Base-by-base conservation (phyloP, 2,888 invertebrate species). In the Apocheima hispidaria region DNA sequence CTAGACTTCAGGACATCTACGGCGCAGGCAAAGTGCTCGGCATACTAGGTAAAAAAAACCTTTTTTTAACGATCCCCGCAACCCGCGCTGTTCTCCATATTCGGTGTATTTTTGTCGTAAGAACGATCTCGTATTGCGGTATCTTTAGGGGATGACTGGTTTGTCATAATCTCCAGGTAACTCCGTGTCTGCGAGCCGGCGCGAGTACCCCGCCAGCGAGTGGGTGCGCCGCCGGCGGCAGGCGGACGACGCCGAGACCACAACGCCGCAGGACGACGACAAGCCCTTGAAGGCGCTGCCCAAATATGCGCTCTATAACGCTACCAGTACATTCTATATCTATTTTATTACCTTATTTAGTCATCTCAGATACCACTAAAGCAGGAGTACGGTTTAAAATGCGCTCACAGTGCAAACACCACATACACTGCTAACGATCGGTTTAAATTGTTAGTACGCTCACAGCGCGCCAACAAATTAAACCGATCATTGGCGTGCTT, bases 1-100 rank as follows among this genome's bases (percentile, higher is more conserved):
- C 93, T 0, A 85, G 94, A 12, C 90, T 94, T 0, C 86, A 94
- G 67, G 93, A 93, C 56, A 93, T 94, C 63, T 94, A 94, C 65
- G 94, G 94, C 0, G 81, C 86, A 4, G 94, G 94, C 2, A 84
- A 90, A 57, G 94, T 94, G 3, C 77, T 95, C 16, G 94, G 94
- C 0, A 93, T 94, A 41, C 72, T 95, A 68, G 94, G 94, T 81
- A 85, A 40, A 52, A 40, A 6, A 2, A 12, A 26, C 1, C 33
- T 7, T 16, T 14, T 9, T 7, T 21, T 9, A 20, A 14, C 6
- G 1, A 33, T 26, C 2, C 23, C 5, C 23, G 23, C 5, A 26
- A 26, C 26, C 5, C 26, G 7, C n/a, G n/a, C n/a, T n/a, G n/a
- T n/a, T n/a, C n/a, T 23, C 23, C 23, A 5, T 23, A 3, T 23